These are phyloP conservation scores for Tachysurus fulvidraco DNA, from an alignment of 2,113 vertebrate genomes.

Conservation along the genomic window DNA sequence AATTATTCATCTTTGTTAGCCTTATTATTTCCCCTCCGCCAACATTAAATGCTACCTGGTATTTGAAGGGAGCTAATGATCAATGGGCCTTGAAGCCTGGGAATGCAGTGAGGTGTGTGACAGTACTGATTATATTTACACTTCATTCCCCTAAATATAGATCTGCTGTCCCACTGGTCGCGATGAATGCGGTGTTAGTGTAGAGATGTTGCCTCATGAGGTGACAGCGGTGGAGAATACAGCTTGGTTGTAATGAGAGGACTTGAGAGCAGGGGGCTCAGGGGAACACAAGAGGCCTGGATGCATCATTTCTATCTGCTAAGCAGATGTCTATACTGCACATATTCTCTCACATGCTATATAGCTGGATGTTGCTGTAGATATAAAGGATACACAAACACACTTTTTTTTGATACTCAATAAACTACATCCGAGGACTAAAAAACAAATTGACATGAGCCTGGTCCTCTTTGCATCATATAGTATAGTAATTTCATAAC, in stretches of 20 bases:
- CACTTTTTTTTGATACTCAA: constrained; percentile 4
- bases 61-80: constrained; percentile 64
- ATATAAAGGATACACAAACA: constrained; percentile 7
- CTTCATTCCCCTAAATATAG: constrained; percentile 48
- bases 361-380: not conserved
- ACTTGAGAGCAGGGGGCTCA: constrained; percentile 31
- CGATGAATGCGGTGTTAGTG: constrained; percentile 51
- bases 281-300: constrained; percentile 33
- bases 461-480: constrained; percentile 19
- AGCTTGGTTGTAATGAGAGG: constrained; percentile 56
- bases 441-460: constrained; percentile 8
- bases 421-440: not conserved
- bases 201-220: constrained; percentile 44
- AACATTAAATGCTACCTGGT: constrained; percentile 45
- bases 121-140: constrained; percentile 62
- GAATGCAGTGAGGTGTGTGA: constrained; percentile 56
- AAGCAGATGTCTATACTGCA: constrained; percentile 32
- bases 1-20: constrained; percentile 62
- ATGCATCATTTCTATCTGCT: constrained; percentile 45
- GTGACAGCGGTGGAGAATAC: constrained; percentile 45
- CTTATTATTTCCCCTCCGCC: constrained; percentile 50
- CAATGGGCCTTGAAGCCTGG: constrained; percentile 52
- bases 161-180: constrained; percentile 52
- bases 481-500: not conserved
- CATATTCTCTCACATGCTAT: not conserved